These are phyloP conservation scores for Melieria picta DNA, from an alignment of 2,888 invertebrate species.

Conservation along the genomic window DNA sequence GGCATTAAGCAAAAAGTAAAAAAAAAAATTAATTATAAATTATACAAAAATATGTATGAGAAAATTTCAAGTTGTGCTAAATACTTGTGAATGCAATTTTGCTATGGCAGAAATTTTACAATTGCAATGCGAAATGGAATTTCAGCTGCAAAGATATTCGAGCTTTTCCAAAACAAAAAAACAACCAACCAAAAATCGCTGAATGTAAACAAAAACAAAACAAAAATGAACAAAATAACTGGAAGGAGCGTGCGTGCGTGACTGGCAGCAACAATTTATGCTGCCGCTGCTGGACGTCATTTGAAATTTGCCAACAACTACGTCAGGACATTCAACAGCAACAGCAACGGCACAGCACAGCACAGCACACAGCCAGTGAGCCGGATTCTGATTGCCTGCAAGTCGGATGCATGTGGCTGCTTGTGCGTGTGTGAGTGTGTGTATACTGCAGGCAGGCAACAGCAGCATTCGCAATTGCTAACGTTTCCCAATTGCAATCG, in stretches of 20 bases:
- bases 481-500: not conserved
- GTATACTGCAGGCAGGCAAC: not conserved
- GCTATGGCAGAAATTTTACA: too few species aligned
- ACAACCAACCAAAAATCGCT: too few species aligned
- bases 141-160: too few species aligned
- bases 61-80: too few species aligned
- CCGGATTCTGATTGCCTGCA: too few species aligned
- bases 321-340: constrained; percentile 4
- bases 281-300: constrained; percentile 3
- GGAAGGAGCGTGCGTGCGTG: constrained; percentile 12
- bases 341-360: not conserved
- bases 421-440: not conserved
- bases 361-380: too few species aligned
- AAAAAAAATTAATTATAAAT: too few species aligned
- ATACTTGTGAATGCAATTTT: too few species aligned
- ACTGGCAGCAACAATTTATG: constrained; percentile 17
- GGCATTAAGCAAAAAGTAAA: too few species aligned
- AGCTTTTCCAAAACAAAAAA: not conserved
- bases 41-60: too few species aligned
- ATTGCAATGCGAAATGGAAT: too few species aligned
- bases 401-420: not conserved
- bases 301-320: constrained; percentile 18
- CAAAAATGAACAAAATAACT: constrained; percentile 13
- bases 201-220: not conserved
- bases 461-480: too few species aligned